phyloP scores from a whole-genome alignment of 2,113 vertebrate genomes.

The Calypte anna region DNA sequence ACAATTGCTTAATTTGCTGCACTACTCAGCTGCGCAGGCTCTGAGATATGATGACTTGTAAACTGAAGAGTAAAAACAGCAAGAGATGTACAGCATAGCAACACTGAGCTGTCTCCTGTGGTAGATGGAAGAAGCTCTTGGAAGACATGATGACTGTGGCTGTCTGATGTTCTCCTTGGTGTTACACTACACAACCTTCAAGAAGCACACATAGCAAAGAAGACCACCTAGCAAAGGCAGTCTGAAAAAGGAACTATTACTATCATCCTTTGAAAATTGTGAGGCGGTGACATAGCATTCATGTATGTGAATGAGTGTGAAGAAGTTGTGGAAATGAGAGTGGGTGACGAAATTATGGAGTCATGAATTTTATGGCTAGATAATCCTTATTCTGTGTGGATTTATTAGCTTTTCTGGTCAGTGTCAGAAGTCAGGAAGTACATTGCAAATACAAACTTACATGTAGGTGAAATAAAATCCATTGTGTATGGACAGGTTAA shows the following conservation, averaged over 20 bases:
- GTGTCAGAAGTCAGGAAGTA: not conserved
- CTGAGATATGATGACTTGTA: not conserved
- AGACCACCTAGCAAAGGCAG: not conserved
- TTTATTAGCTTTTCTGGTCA: not conserved
- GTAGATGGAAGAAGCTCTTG: not conserved
- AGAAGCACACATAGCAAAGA: not conserved
- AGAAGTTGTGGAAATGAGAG: accelerated
- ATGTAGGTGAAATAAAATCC: not conserved
- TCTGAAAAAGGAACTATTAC: not conserved
- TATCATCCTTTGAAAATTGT: accelerated
- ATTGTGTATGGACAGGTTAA: not conserved
- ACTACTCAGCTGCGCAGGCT: not conserved
- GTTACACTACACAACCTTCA: accelerated
- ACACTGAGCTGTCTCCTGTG: not conserved
- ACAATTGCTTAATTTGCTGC: not conserved
- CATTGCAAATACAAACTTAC: not conserved
- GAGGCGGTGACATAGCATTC: not conserved
- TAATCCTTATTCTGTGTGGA: not conserved
- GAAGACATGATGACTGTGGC: accelerated
- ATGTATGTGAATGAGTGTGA: not conserved
- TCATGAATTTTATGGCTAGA: not conserved
- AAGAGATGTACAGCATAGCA: not conserved
- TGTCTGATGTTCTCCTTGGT: not conserved
- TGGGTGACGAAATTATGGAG: accelerated
- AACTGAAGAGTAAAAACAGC: not conserved